Evolutionary conservation across 1,140 invertebrate genomes (phyloP), one percentile per base, ranked within the genome.

Genomic region (Hesperophylax magnus): DNA sequence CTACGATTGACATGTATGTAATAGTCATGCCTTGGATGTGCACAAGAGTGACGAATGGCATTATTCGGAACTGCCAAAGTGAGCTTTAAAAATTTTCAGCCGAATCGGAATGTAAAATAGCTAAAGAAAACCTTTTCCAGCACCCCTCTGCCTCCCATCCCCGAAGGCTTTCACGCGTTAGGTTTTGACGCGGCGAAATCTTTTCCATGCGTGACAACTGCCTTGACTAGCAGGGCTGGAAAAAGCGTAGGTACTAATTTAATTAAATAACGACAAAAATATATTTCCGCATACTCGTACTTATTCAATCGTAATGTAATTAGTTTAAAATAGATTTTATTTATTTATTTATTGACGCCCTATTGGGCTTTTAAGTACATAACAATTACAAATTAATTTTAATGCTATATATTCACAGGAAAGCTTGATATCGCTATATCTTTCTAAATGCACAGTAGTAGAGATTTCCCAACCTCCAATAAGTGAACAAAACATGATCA

Each of bases 151-250:
- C 39, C 39, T 47, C 39, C 53, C 15, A 20, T 60, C 53, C 77
- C 77, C 77, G 52, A 52, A 72, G 77, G 47, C 24, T 58, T 79
- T 39, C 63, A 72, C 77, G 65, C 34, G 14, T 60, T 63, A 39
- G 61, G 67, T 31, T 79, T 61, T 74, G 69, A 72, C 78, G 77
- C 56, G 76, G 39, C 39, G 61, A 77, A 78, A 54, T 54, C 27
- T 79, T 81, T 31, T 78, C 54, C 52, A 69, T 78, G 76, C 80
- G 80, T 81, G 80, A 81, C 80, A 81, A 78, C 80, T 72, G 61
- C 80, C 65, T 39, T 65, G 17, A 54, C 22, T 56, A 14, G 65
- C 56, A 61, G 75, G 75, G 75, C 3, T 65, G 58, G 61, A 17
- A 17, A 52, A 67, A 9, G 17, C 17, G 27, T 14, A 63, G 6